Evolutionary conservation across 2,113 vertebrate species (phyloP).

Genomic region (Myrmecophaga tridactyla): DNA sequence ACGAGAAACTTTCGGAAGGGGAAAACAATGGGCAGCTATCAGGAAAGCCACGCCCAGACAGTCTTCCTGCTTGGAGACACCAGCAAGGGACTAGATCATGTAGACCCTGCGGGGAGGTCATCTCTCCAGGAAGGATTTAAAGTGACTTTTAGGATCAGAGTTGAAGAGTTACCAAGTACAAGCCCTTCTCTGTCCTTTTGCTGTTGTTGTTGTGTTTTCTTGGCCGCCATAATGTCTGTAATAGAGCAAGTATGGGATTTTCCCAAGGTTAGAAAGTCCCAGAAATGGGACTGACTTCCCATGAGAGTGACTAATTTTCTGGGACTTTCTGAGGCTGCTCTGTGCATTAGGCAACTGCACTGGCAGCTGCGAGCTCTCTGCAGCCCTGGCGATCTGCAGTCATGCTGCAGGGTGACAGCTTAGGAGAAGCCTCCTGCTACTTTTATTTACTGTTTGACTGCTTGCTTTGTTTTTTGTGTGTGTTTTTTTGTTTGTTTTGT

Average conservation of each 20-base stretch:
- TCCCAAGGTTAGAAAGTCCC: background rate
- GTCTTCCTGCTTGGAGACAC: background rate
- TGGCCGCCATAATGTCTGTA: background rate
- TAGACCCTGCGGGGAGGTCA: background rate
- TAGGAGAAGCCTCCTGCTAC: background rate
- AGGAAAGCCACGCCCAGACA: background rate
- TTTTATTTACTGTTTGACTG: background rate
- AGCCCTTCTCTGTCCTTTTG: background rate
- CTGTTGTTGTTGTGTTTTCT: background rate
- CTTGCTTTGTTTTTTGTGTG: background rate
- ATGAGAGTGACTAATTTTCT: background rate
- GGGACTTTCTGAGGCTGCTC: background rate
- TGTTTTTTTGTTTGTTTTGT: too few species aligned
- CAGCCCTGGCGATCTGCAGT: background rate
- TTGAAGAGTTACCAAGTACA: background rate
- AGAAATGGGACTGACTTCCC: too few species aligned
- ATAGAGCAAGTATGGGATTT: background rate
- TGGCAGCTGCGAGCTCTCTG: background rate
- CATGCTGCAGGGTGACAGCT: background rate
- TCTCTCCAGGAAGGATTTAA: background rate
- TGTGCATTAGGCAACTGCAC: background rate
- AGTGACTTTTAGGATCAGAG: background rate
- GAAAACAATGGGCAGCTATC: background rate
- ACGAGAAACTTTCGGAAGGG: background rate
- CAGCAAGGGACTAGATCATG: background rate